Evolutionary conservation across 2,888 invertebrate genomes (phyloP), one percentile per base, ranked within the genome.

Genomic region (Ditula angustiorana): DNA sequence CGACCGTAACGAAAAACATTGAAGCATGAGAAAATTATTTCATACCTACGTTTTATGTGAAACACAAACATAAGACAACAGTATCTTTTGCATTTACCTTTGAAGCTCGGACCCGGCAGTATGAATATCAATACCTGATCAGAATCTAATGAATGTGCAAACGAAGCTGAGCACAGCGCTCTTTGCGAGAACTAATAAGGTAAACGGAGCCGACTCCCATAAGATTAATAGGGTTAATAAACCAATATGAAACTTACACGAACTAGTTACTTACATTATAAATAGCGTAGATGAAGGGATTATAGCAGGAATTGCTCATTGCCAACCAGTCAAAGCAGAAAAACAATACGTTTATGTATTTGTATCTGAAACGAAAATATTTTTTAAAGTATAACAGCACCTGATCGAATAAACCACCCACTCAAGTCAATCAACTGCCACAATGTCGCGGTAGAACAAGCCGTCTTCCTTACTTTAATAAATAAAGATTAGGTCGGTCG

Each of bases 281-380:
- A 73, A 97, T 96, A 33, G 97, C 97, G 79, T 98, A 98, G 75
- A 98, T 97, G 81, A 98, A 97, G 0, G 97, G 97, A 85, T 98
- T 98, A 83, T 96, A 96, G 85, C 97, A 97, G 62, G 97, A 97
- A 81, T 97, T 98, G 78, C 96, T 96, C 97, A 97, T 97, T 0
- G 96, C 96, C 80, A 97, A 88, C 97, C 97, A 97, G 85, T 98
- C 97, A 77, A 95, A 96, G 82, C 96, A 96, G 87, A 98, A 97
- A 94, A 96, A 98, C 65, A 97, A 94, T 52, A 97, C 96, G 86
- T 97, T 97, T 78, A 98, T 97, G 82, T 96, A 97, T 73, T 93
- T 94, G 83, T 96, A 97, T 77, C 95, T 96, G 93, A 33, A 93
- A 93, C 2, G 19, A n/a, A 41, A 41, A 41, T 8, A 5, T 5